Evolutionary conservation across 2,113 vertebrate genomes (phyloP), one percentile per base, ranked within the genome.

Genomic region (Xenus cinereus): DNA sequence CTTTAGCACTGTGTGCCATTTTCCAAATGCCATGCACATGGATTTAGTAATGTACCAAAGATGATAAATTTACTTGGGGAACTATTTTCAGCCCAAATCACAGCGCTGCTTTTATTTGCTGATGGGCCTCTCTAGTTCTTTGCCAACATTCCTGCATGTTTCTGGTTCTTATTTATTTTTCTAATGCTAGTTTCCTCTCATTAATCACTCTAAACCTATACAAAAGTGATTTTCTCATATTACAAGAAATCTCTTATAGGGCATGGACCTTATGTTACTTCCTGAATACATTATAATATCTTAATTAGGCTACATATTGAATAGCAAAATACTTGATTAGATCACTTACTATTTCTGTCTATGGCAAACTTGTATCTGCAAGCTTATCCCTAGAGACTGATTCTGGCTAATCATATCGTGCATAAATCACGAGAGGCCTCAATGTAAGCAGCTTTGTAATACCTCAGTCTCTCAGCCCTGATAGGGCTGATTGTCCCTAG

Each of bases 151-250:
- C 83, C 73, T 89, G 27, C 14, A 19, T 78, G 60, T 84, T 90
- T 90, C 91, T 95, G 27, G 39, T 92, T 90, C 83, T 92, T 91
- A 85, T 72, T 95, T 93, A 74, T 95, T 95, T 96, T 93, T 84
- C 83, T 84, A 89, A 87, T 64, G 56, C 39, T 91, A 37, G 33
- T 86, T 97, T 95, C 82, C 87, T 85, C 50, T 91, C 56, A 53
- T 84, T 95, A 96, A 84, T 96, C 68, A 68, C 35, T 68, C 79
- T 78, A 75, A 95, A 86, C 33, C n/a, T 75, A 84, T 60, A 89
- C 73, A 75, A 89, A 96, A 78, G 30, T 64, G 39, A 93, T 88
- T 92, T 88, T 94, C 79, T 90, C 51, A 51, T 90, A 50, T 71
- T 90, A 86, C 50, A 64, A 90, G 56, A 89, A 88, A 86, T 86